phyloP scores from a whole-genome alignment of 2,113 vertebrate species.

The Amblyopsis rosae region DNA sequence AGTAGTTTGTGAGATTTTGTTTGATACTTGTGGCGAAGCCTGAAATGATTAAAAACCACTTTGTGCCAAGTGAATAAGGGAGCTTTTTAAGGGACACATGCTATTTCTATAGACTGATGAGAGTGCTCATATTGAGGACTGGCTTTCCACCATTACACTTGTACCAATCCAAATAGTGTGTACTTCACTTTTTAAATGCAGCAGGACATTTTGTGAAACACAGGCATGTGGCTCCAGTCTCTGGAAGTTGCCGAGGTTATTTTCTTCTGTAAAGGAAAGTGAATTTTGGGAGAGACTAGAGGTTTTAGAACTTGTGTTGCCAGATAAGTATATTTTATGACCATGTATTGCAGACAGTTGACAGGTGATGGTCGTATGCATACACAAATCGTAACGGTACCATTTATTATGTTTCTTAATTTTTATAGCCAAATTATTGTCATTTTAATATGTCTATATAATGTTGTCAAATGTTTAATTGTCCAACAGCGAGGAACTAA shows the following conservation, averaged over 20 bases:
- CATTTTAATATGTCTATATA: background rate
- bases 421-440: background rate
- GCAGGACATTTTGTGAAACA: background rate
- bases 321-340: background rate
- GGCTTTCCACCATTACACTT: constrained; percentile 9
- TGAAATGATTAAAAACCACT: constrained; percentile 44
- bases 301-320: too few species aligned
- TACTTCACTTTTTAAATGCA: constrained; percentile 18
- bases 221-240: too few species aligned
- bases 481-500: too few species aligned
- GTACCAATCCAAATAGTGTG: constrained; percentile 25
- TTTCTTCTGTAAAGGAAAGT: too few species aligned
- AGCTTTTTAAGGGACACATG: constrained; percentile 28
- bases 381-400: constrained; percentile 1
- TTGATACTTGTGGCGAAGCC: background rate
- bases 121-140: constrained; percentile 19
- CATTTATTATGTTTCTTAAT: background rate
- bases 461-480: background rate
- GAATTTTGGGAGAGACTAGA: too few species aligned
- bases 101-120: constrained; percentile 29
- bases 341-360: constrained; percentile 22
- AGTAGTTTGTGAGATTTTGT: too few species aligned
- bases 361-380: background rate
- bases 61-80: constrained; percentile 58
- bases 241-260: too few species aligned